phyloP scores from a whole-genome alignment of 2,797 vertebrate genomes.

The Nannoperca australis region DNA sequence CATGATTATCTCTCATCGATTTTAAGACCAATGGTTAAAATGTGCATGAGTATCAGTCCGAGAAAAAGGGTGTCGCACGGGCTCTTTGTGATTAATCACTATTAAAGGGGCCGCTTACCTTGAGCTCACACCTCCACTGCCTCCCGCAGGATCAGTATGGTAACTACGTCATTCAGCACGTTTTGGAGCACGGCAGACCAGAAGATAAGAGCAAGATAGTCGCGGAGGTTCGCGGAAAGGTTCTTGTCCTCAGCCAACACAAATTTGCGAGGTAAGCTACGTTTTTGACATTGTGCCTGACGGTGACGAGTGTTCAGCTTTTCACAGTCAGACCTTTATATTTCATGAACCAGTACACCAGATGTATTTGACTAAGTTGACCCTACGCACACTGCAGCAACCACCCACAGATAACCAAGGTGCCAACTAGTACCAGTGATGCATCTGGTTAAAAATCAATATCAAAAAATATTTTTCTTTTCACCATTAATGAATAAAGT shows the following conservation, averaged over 20 bases:
- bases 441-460: not conserved
- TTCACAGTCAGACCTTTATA: not conserved
- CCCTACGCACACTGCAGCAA: not conserved
- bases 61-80: slow-evolving; percentile 18
- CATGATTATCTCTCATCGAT: slow-evolving; percentile 72
- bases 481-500: not conserved
- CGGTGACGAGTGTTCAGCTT: not conserved
- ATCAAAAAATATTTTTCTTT: not conserved
- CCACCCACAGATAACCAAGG: not conserved
- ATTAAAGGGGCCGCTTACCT: not conserved
- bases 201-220: slow-evolving; percentile 99
- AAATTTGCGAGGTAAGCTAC: slow-evolving; percentile 95
- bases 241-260: slow-evolving; percentile 96
- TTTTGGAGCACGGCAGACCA: slow-evolving; percentile 95
- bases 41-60: slow-evolving; percentile 72
- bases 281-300: not conserved
- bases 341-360: not conserved
- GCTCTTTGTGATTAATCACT: slow-evolving; percentile 22
- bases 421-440: not conserved
- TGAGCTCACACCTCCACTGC: slow-evolving; percentile 40
- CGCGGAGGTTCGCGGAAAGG: slow-evolving; percentile 96
- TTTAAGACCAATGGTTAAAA: slow-evolving; percentile 37
- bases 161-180: slow-evolving; percentile 98
- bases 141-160: slow-evolving; percentile 95
- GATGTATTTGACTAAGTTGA: not conserved